Conservation (phyloP, 2,797 vertebrate species). For the Dermochelys coriacea region DNA sequence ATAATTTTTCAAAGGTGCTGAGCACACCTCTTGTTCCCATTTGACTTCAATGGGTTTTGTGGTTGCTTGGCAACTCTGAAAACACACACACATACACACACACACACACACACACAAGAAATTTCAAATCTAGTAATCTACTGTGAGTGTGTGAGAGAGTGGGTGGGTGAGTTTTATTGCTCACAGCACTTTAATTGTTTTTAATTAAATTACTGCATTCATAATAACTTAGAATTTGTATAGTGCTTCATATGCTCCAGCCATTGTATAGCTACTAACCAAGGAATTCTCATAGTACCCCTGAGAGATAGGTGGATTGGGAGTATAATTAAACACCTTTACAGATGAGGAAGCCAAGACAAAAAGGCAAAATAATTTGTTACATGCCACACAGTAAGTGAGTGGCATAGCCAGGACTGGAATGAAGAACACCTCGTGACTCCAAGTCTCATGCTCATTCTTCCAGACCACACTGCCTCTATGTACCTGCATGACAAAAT, state of each 20-base stretch:
- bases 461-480: neutral
- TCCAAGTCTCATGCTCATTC: neutral
- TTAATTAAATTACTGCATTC: neutral
- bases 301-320: neutral
- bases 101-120: neutral
- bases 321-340: neutral
- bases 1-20: constrained; percentile 18
- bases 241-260: neutral
- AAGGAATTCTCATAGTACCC: neutral
- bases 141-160: neutral
- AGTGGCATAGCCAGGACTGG: neutral
- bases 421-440: neutral
- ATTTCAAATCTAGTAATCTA: constrained; percentile 30
- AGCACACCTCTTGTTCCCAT: constrained; percentile 29
- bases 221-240: neutral
- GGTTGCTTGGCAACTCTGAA: constrained; percentile 58
- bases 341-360: neutral
- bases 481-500: neutral
- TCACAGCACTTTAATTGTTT: neutral
- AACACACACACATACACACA: neutral
- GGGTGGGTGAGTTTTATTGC: neutral
- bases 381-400: neutral
- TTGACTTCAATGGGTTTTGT: constrained; percentile 52
- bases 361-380: neutral
- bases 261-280: neutral